Base-by-base conservation (phyloP, 35 echinoderm and acorn worm species). In the Acanthaster planci region DNA sequence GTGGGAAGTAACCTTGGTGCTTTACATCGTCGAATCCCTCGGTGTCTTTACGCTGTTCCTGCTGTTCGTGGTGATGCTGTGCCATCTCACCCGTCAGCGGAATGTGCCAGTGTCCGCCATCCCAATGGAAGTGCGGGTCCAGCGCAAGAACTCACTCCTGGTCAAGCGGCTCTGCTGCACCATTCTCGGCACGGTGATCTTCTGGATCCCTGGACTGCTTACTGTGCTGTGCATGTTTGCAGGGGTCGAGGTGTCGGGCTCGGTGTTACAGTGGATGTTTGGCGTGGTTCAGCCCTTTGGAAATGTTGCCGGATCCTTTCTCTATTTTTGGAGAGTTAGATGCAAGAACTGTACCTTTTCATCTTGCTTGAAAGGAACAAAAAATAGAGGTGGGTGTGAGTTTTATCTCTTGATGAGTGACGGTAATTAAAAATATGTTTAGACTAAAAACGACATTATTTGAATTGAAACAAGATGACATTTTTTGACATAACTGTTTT, bases 91-190 rank as follows among this genome's bases (percentile, higher is more conserved):
- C 32, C 37, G 67, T 32, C 87, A 89, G 37, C 80, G 82, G 37
- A 80, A 81, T 6, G 44, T 52, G 5, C 52, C 38, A 7, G 80
- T 32, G 23, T 51, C 51, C 32, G 79, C 80, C 1, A 89, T 81
- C 34, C 87, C 87, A 32, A 89, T 89, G 87, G 79, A 89, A 64
- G 87, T 80, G 0, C 82, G 87, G 29, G 57, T 89, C 39, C 76
- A 83, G 40, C 30, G 67, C 42, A 89, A 89, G 47, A 89, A 89
- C 15, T 68, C 87, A 0, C 52, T 80, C 35, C 87, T 83, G 18
- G 80, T 89, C 38, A 89, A 89, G 60, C 79, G 87, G 16, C 37
- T 83, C 29, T 81, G 56, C 23, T 79, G 81, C 39, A 42, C 83
- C 19, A 83, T 83, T 80, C 80, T 89, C 22, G 82, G 87, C 31